Percentiles rank a stretch among this genome's conserved stretches.
phyloP scores from a whole-genome alignment of 64 coral and sea anemone species.

The Catalaphyllia jardinei region DNA sequence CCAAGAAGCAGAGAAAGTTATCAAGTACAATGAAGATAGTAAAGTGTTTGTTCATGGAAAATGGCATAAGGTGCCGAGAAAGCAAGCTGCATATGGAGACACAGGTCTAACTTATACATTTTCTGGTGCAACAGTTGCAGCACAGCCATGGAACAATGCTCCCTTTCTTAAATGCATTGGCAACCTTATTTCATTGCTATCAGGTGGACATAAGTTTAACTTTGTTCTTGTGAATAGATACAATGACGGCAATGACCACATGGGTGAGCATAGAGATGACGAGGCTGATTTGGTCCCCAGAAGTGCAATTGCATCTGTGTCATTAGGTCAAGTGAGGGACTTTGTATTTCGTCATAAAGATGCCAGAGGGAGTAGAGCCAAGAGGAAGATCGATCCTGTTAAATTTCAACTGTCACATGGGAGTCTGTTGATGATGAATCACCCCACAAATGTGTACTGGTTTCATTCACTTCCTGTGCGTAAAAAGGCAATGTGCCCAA shows the following conservation, averaged over 20 bases:
- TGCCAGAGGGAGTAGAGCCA: conserved; percentile 46
- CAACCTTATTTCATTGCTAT: conserved; percentile 36
- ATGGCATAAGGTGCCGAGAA: conserved; percentile 76
- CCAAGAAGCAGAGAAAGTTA: conserved; percentile 63
- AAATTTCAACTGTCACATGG: conserved; percentile 79
- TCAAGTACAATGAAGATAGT: conserved; percentile 68
- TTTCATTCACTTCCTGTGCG: conserved; percentile 86
- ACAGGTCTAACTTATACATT: conserved; percentile 73
- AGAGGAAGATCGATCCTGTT: conserved; percentile 75
- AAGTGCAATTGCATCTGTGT: conserved; percentile 80
- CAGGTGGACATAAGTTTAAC: conserved; percentile 68
- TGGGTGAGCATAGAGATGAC: conserved; percentile 92
- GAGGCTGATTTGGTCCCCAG: conserved; percentile 66
- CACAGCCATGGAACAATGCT: conserved; percentile 70
- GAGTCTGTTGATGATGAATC: conserved; percentile 86
- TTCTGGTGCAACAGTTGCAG: conserved; percentile 73
- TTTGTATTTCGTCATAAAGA: conserved; percentile 89
- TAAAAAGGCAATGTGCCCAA: conserved; percentile 46
- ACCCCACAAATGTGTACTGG: conserved; percentile 88
- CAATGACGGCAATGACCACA: conserved; percentile 88
- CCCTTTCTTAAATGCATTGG: conserved; percentile 60
- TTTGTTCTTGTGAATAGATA: conserved; percentile 95
- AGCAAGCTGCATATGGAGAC: conserved; percentile 88
- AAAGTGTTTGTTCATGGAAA: conserved; percentile 84
- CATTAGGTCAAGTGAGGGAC: conserved; percentile 79